Percentiles rank a stretch among this genome's conserved stretches.
These are phyloP conservation scores for Drosophila lowei DNA, from an alignment of 1,140 invertebrate genomes.

Conservation along the genomic window DNA sequence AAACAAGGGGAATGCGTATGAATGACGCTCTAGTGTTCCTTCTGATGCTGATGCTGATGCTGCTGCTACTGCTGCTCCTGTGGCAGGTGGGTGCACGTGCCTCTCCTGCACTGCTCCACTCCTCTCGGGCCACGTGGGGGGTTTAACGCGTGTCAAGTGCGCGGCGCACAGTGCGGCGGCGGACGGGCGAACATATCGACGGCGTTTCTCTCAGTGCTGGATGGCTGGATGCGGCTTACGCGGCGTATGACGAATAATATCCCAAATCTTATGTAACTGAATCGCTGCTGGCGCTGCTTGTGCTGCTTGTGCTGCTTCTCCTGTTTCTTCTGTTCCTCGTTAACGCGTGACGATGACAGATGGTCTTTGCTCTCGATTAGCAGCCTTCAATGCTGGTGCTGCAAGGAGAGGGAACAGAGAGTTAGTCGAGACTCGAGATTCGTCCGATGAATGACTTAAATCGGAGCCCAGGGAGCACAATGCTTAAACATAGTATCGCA, in stretches of 20 bases:
- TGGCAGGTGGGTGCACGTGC: no score
- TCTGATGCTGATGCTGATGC: background rate
- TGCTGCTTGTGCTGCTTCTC: background rate
- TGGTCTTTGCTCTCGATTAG: conserved; percentile 57
- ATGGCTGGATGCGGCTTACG: conserved; percentile 25
- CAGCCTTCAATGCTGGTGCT: conserved; percentile 31
- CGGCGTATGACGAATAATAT: conserved; percentile 68
- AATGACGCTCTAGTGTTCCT: background rate
- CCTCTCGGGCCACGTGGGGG: conserved; percentile 7
- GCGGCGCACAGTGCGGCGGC: conserved; percentile 57
- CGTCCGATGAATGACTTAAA: conserved; percentile 25
- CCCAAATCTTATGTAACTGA: conserved; percentile 43
- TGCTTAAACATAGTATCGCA: conserved; percentile 10
- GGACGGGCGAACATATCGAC: conserved; percentile 54
- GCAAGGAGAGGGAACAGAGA: conserved; percentile 17
- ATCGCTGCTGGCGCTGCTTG: conserved; percentile 33
- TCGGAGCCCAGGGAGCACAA: conserved; percentile 1
- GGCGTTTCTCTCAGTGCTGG: background rate
- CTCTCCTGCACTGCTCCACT: conserved; percentile 2
- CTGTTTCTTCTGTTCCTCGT: conserved; percentile 1
- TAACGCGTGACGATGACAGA: conserved; percentile 60
- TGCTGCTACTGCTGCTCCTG: conserved; percentile 9
- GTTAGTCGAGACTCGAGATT: conserved; percentile 10
- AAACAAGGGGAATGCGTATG: conserved; percentile 1
- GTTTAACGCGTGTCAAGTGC: conserved; percentile 73